Base-by-base conservation (phyloP, 2,113 vertebrate genomes). In the Colossoma macropomum region DNA sequence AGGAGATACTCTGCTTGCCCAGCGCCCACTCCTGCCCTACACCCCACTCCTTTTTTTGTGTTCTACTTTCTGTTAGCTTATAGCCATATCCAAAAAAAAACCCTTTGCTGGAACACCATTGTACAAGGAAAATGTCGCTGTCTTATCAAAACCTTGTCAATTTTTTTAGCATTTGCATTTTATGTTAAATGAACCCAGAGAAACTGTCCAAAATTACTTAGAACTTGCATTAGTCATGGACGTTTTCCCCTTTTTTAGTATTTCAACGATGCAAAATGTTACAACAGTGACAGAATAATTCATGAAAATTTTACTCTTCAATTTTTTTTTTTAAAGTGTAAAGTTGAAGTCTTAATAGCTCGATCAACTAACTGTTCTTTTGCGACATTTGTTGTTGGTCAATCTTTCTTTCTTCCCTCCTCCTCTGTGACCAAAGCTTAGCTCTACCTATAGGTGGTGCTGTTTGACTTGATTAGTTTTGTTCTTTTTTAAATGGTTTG, bases 391-490 rank as follows among this genome's bases (percentile, higher is more conserved):
- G 32, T 28, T 81, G 30, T 54, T 25, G 3, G 63, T 77, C 34
- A 38, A 45, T 54, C 62, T 75, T 50, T 3, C 12, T 72, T 27
- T 3, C 19, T 60, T 63, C 56, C 77, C 27, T 80, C 25, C 81
- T 88, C 84, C 88, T 87, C 88, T 90, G 89, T 94, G 94, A 95
- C 94, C 94, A 95, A 94, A 95, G 94, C 90, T 87, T 87, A 87
- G 75, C 90, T 92, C 92, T 92, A 91, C 93, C 94, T 92, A 90
- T 86, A 90, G 94, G 93, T 93, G 93, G 93, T 90, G 88, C 90
- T 90, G 91, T 93, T 94, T 87, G 84, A 89, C 91, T 92, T 88
- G 85, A 62, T 80, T 90, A 92, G 91, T 90, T 86, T 45, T 82
- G 27, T 84, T 86, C 88, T 90, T 87, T 82, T 56, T 52, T 81